phyloP scores from a whole-genome alignment of 2,888 invertebrate species.

The Cylloceria caligata region DNA sequence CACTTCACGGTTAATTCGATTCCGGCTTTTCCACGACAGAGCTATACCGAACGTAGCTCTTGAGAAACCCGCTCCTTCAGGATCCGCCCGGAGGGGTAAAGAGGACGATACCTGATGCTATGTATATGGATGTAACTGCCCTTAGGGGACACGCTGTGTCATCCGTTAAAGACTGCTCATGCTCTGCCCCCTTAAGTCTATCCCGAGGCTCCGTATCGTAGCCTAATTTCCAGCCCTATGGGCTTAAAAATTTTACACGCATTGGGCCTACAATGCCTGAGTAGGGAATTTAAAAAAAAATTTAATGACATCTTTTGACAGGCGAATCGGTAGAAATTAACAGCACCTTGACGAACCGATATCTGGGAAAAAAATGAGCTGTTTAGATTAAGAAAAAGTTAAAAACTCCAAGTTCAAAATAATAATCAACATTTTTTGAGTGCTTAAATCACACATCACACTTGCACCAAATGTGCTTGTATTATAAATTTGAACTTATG shows the following conservation, averaged over 20 bases:
- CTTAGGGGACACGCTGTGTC: constrained; percentile 1
- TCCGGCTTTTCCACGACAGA: constrained; percentile 56
- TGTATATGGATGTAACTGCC: constrained; percentile 11
- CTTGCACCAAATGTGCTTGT: no score
- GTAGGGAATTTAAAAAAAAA: constrained; percentile 2
- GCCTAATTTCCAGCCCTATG: background rate
- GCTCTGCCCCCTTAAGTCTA: background rate
- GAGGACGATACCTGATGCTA: constrained; percentile 41
- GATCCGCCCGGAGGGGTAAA: constrained; percentile 27
- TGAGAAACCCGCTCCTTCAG: constrained; percentile 48
- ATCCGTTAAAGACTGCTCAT: constrained; percentile 27
- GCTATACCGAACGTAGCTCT: background rate
- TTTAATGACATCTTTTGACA: constrained; percentile 3
- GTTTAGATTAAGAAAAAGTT: background rate
- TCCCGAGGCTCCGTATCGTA: background rate
- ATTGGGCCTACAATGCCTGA: background rate
- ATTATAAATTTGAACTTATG: no score
- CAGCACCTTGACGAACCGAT: background rate
- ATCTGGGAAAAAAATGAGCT: background rate
- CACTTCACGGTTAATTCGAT: constrained; percentile 67
- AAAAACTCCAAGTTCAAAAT: background rate
- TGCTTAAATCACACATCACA: no score
- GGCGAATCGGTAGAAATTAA: background rate
- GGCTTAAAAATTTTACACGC: constrained; percentile 7
- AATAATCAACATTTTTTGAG: background rate